Evolutionary conservation across 1,140 invertebrate species (phyloP).

Genomic region (Trypoxylus dichotomus): DNA sequence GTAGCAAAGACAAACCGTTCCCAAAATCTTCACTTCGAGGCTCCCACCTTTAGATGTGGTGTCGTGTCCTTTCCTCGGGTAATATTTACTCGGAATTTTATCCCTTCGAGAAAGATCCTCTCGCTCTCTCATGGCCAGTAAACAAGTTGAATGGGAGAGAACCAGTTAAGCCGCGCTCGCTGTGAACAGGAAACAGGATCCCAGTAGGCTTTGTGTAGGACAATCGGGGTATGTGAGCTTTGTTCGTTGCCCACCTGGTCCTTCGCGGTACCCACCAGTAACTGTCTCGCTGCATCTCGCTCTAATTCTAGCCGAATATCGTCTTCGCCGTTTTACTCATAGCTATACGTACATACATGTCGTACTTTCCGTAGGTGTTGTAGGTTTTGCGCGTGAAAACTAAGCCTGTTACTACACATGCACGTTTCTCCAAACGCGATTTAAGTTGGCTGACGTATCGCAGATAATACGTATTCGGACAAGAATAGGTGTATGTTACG

Average conservation of each 20-base stretch:
- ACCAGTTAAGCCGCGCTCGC: conserved; percentile 17
- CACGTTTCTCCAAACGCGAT: not conserved
- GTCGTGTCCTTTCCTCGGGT: conserved; percentile 14
- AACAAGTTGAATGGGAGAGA: conserved; percentile 21
- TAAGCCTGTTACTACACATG: not conserved
- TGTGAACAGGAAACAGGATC: conserved; percentile 22
- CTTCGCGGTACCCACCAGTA: not conserved
- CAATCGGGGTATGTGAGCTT: conserved; percentile 23
- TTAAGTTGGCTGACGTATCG: not conserved
- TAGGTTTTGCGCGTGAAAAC: not conserved
- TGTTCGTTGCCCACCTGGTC: conserved; percentile 22
- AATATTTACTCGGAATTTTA: conserved; percentile 26
- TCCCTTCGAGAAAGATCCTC: conserved; percentile 18
- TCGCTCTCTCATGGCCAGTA: conserved; percentile 9
- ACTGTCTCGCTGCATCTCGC: not conserved
- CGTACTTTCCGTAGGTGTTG: not conserved
- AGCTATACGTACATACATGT: not conserved
- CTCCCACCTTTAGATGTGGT: conserved; percentile 19
- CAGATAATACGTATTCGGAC: not conserved
- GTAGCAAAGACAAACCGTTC: not conserved
- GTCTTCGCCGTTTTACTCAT: not conserved
- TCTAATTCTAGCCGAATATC: not conserved
- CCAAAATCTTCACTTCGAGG: conserved; percentile 1
- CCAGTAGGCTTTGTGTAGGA: conserved; percentile 20
- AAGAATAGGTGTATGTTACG: not conserved